Evolutionary conservation across 2,797 vertebrate genomes (phyloP).

Genomic region (Oryzias sinensis): DNA sequence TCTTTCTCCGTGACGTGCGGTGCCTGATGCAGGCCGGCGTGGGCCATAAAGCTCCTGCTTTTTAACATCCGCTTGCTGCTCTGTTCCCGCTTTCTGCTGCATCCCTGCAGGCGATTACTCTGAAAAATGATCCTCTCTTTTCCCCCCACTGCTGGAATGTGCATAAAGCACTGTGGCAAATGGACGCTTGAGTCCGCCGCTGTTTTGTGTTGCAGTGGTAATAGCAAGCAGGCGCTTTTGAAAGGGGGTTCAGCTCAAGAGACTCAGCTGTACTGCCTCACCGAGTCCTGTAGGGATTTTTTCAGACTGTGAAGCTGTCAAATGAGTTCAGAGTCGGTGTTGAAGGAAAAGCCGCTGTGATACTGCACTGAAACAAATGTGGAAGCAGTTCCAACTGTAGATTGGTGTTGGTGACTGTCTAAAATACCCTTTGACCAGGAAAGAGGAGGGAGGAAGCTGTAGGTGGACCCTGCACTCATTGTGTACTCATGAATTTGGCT

Average conservation of each 20-base stretch:
- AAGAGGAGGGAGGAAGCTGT: background rate
- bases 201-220: constrained; percentile 39
- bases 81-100: constrained; percentile 34
- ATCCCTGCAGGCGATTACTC: constrained; percentile 26
- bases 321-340: constrained; percentile 19
- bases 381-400: constrained; percentile 9
- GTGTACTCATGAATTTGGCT: background rate
- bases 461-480: background rate
- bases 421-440: constrained; percentile 8
- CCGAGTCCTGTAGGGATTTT: constrained; percentile 8
- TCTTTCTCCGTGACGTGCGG: constrained; percentile 17
- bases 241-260: constrained; percentile 16
- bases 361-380: constrained; percentile 18
- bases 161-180: constrained; percentile 31
- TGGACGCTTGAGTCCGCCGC: constrained; percentile 14
- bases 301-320: constrained; percentile 15
- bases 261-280: constrained; percentile 15
- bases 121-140: constrained; percentile 33
- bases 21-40: constrained; percentile 17
- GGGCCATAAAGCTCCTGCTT: constrained; percentile 17
- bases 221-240: constrained; percentile 28
- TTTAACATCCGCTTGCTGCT: constrained; percentile 29
- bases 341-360: constrained; percentile 16
- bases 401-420: constrained; percentile 4
- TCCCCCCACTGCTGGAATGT: constrained; percentile 29